phyloP scores from a whole-genome alignment of 2,797 vertebrate genomes.

The Neosalanx taihuensis region DNA sequence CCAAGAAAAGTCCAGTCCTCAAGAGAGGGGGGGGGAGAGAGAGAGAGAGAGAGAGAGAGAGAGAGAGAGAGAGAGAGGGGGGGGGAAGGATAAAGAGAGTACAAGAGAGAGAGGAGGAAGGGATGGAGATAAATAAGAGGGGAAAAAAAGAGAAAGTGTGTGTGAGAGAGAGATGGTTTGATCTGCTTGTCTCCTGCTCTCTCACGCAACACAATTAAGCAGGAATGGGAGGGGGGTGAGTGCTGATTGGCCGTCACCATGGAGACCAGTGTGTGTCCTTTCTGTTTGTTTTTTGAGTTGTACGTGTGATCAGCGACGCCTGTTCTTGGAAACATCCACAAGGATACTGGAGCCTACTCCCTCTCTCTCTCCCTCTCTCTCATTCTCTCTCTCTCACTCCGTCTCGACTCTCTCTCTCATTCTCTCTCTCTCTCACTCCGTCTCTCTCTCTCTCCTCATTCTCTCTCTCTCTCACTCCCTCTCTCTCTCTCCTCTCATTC shows the following conservation, averaged over 20 bases:
- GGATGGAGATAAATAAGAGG: background rate
- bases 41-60: background rate
- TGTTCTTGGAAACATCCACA: background rate
- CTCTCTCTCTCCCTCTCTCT: background rate
- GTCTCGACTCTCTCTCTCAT: background rate
- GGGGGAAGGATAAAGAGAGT: background rate
- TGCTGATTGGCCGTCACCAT: conserved; percentile 4
- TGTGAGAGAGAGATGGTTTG: conserved; percentile 1
- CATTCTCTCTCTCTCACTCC: background rate
- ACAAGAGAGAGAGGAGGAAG: background rate
- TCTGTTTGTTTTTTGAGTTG: background rate
- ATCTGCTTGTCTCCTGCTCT: conserved; percentile 1
- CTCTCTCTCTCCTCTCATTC: conserved; percentile 1
- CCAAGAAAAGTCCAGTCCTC: background rate
- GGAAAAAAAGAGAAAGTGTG: background rate
- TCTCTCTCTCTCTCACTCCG: background rate
- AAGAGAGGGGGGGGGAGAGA: background rate
- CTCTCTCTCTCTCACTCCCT: background rate
- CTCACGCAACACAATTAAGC: background rate
- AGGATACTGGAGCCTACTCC: background rate
- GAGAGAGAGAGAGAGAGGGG: background rate
- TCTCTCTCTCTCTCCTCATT: background rate
- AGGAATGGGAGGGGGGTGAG: background rate
- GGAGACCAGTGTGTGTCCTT: background rate
- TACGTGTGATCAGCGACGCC: background rate